These are phyloP conservation scores for Drosophila stalkeri DNA, from an alignment of 2,888 invertebrate genomes.

Conservation along the genomic window DNA sequence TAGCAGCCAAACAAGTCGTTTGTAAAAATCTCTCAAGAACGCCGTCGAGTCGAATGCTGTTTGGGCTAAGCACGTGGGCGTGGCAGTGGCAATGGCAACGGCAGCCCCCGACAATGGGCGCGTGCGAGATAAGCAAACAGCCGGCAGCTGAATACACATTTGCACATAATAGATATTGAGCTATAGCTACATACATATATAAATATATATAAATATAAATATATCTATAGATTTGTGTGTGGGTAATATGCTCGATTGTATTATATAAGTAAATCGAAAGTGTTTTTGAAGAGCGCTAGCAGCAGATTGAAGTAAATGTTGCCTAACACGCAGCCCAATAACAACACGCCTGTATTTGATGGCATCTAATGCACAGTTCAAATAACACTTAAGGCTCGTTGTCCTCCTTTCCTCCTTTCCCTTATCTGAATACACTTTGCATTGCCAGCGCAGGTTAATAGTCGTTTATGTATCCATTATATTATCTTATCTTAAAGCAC, in stretches of 20 bases:
- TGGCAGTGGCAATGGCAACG: slow-evolving; percentile 10
- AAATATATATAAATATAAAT: slow-evolving; percentile 1
- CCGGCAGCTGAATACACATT: slow-evolving; percentile 54
- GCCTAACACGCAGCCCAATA: slow-evolving; percentile 8
- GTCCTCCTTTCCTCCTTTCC: neutral
- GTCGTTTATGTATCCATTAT: slow-evolving; percentile 10
- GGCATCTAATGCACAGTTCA: slow-evolving; percentile 16
- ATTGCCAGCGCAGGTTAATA: slow-evolving; percentile 5
- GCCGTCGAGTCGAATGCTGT: slow-evolving; percentile 13
- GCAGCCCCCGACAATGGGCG: slow-evolving; percentile 39
- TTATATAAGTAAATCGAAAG: slow-evolving; percentile 29
- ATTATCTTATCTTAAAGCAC: slow-evolving; percentile 12
- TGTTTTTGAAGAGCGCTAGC: slow-evolving; percentile 29
- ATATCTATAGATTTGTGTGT: slow-evolving; percentile 8
- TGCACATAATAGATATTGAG: slow-evolving; percentile 56
- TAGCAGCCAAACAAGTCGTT: slow-evolving; percentile 59
- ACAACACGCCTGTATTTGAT: slow-evolving; percentile 4
- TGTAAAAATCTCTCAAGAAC: slow-evolving; percentile 41
- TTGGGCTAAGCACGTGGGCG: slow-evolving; percentile 13
- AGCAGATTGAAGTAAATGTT: slow-evolving; percentile 33
- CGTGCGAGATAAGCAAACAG: slow-evolving; percentile 55
- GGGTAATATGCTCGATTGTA: slow-evolving; percentile 25
- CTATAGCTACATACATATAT: slow-evolving; percentile 17
- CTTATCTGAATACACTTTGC: slow-evolving; percentile 4
- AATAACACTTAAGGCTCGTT: slow-evolving; percentile 13